Base-by-base conservation (phyloP, 2,888 invertebrate species). In the Tricholauxania praeusta region DNA sequence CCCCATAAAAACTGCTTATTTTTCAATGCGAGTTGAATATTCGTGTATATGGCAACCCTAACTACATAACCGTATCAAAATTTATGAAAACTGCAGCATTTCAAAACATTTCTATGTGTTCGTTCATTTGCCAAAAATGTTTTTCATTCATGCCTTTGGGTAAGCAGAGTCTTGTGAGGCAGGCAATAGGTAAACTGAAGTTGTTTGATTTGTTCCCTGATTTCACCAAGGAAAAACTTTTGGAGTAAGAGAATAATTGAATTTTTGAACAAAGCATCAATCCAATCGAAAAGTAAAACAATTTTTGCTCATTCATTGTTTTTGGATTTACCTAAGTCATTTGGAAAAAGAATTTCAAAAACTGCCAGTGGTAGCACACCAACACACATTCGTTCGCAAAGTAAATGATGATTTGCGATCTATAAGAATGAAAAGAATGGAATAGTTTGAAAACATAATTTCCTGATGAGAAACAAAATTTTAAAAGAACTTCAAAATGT, bases 281-380 rank as follows among this genome's bases (percentile, higher is more conserved):
- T 32, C 32, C 60, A 10, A 32, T 62, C 60, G 32, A 28, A 51
- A 64, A 64, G 51, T 64, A 19, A 64, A 64, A 51, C 64, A 62
- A 62, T 64, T 64, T 64, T 64, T 49, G 64, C 49, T 12, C 64
- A 64, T 49, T 49, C 51, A 64, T 64, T 64, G 64, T 64, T 48
- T 49, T 51, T 39, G 2, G 10, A 10, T 39, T 39, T 39, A 10
- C 5, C 39, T 39, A 5, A 39, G 39, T 39, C 10, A 10, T 39
- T 39, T 39, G 1, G 39, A 10, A 39, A 39, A 39, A 39, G 39
- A 10, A 39, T 0, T 5, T 39, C 8, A 8, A 39, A 39, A 10
- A 28, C 8, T 39, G 39, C 39, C 39, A 39, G 8, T 39, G 39
- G 39, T 39, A 39, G 39, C 39, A 10, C 39, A 10, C 10, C 39